phyloP scores from a whole-genome alignment of 2,113 vertebrate species.

The Ameiurus melas region DNA sequence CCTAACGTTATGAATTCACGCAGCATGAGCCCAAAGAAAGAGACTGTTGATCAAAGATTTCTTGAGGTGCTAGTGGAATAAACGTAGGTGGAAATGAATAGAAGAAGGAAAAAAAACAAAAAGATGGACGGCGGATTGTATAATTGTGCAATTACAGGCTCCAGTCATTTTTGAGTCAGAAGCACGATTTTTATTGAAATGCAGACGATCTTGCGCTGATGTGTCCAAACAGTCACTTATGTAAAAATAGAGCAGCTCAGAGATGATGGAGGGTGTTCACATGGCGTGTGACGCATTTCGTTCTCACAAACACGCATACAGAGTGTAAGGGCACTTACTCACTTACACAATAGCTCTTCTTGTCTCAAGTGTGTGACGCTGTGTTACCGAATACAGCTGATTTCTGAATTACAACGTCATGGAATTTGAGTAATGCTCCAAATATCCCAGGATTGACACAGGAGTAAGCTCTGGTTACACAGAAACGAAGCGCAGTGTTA shows the following conservation, averaged over 20 bases:
- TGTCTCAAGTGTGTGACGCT: conserved; percentile 42
- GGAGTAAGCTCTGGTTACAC: conserved; percentile 8
- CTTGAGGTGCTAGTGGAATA: neutral
- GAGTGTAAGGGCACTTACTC: conserved; percentile 28
- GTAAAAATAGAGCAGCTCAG: conserved; percentile 25
- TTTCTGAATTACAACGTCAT: conserved; percentile 28
- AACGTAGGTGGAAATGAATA: neutral
- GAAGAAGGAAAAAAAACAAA: neutral
- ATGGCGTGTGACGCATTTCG: conserved; percentile 28
- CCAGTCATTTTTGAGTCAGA: neutral
- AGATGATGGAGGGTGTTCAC: neutral
- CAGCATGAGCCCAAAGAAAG: neutral
- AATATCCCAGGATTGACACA: conserved; percentile 20
- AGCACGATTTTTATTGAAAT: neutral
- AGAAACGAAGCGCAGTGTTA: neutral
- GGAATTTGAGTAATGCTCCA: conserved; percentile 30
- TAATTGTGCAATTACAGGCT: conserved; percentile 17
- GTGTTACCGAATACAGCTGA: conserved; percentile 31
- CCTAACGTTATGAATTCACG: neutral
- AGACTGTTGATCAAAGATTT: neutral
- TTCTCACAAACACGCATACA: conserved; percentile 6
- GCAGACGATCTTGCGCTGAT: neutral
- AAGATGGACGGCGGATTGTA: conserved; percentile 3
- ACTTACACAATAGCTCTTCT: conserved; percentile 44
- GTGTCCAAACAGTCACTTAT: conserved; percentile 21